Evolutionary conservation across 2,113 vertebrate species (phyloP).

Genomic region (Rousettus leschenaultii): DNA sequence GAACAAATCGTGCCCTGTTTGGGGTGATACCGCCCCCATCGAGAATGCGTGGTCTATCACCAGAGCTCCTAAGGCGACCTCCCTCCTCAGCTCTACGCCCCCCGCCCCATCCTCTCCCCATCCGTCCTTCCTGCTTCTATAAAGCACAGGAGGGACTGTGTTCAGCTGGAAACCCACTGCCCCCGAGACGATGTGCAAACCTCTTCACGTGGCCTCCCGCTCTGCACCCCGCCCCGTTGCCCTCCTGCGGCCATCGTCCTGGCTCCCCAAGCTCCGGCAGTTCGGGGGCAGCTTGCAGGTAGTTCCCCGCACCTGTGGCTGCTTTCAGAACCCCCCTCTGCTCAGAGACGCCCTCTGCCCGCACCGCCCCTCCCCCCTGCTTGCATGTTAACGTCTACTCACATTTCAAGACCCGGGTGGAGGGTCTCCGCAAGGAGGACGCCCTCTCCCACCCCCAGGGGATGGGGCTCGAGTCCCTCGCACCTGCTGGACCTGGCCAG

Average conservation of each 20-base stretch:
- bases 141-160: neutral
- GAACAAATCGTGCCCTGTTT: neutral
- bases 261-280: neutral
- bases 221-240: no score
- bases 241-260: no score
- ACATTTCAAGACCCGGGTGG: neutral
- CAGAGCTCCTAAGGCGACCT: no score
- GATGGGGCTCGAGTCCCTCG: accelerated
- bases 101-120: neutral
- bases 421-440: neutral
- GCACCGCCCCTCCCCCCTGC: accelerated
- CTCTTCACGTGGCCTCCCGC: neutral
- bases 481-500: neutral
- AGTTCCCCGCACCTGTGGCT: neutral
- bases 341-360: neutral
- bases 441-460: neutral
- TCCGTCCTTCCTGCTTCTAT: neutral
- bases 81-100: neutral
- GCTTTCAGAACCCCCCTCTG: neutral
- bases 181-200: neutral
- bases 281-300: neutral
- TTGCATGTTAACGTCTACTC: neutral
- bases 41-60: no score
- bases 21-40: neutral
- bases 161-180: neutral